Conservation (phyloP, 2,888 invertebrate species). For the Watsonalla cultraria region DNA sequence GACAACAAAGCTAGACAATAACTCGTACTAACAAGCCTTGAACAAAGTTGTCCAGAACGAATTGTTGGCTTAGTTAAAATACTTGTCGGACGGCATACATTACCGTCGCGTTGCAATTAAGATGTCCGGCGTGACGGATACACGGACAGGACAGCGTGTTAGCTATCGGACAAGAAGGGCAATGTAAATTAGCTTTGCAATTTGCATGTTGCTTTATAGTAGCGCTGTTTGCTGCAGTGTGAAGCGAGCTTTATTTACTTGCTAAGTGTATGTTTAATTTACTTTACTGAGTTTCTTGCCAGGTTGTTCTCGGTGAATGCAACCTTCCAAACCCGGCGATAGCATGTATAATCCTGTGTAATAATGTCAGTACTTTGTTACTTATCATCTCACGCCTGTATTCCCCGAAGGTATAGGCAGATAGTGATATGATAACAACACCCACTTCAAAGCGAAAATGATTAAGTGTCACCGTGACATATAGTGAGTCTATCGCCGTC, state of each 20-base stretch:
- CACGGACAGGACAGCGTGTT: constrained; percentile 16
- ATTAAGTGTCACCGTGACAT: no score
- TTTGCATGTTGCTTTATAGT: constrained; percentile 8
- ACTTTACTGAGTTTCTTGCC: background rate
- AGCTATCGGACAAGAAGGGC: constrained; percentile 7
- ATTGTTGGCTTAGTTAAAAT: constrained; percentile 5
- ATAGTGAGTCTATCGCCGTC: no score
- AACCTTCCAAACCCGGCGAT: no score
- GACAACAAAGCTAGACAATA: background rate
- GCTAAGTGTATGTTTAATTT: background rate
- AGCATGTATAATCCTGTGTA: no score
- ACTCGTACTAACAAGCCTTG: background rate
- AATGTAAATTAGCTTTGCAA: constrained; percentile 10
- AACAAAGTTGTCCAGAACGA: constrained; percentile 1
- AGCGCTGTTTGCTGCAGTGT: background rate
- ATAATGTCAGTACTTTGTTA: no score
- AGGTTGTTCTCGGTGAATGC: no score
- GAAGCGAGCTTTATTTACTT: background rate
- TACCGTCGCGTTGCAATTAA: constrained; percentile 32
- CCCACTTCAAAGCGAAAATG: no score
- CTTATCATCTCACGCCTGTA: no score
- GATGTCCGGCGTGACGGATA: constrained; percentile 29
- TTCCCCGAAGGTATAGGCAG: no score
- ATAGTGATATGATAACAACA: no score
- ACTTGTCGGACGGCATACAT: constrained; percentile 7